Evolutionary conservation across 2,888 invertebrate genomes (phyloP).

Genomic region (Lucinisca nassula): DNA sequence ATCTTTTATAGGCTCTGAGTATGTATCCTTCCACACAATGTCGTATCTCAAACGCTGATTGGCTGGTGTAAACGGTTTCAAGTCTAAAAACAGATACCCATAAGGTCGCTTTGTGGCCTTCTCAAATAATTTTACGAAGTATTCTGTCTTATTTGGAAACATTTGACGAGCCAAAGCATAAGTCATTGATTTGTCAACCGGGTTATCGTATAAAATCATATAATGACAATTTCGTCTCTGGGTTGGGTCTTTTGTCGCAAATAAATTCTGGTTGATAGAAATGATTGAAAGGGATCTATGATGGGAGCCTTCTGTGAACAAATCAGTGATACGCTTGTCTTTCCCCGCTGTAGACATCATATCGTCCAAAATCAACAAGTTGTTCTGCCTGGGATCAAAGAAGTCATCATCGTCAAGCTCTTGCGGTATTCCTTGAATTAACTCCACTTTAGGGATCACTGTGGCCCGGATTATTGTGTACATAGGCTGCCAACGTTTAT

Average conservation of each 20-base stretch:
- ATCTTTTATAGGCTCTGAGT: too few relatives aligned
- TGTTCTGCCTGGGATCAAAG: conserved; percentile 53
- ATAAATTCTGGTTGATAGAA: conserved; percentile 15
- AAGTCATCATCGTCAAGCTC: conserved; percentile 50
- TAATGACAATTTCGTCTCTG: conserved; percentile 37
- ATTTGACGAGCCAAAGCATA: conserved; percentile 30
- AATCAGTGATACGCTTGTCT: conserved; percentile 35
- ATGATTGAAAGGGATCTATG: conserved; percentile 21
- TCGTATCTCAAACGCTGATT: background rate
- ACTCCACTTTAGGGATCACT: conserved; percentile 49
- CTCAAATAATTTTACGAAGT: conserved; percentile 1
- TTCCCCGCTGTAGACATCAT: conserved; percentile 31
- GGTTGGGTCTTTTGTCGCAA: conserved; percentile 25
- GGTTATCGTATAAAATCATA: conserved; percentile 37
- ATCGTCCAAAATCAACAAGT: conserved; percentile 52
- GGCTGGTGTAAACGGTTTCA: conserved; percentile 9
- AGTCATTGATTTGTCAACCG: conserved; percentile 19
- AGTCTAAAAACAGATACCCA: background rate
- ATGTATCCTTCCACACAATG: background rate
- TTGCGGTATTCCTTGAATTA: conserved; percentile 52
- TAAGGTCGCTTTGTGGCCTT: background rate
- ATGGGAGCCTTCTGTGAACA: conserved; percentile 49
- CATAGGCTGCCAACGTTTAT: conserved; percentile 37
- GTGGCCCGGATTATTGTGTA: conserved; percentile 27
- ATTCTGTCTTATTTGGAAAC: conserved; percentile 5